Percentiles rank a stretch among this genome's conserved stretches.
phyloP scores from a whole-genome alignment of 2,113 vertebrate species.

The Tragelaphus imberbis region DNA sequence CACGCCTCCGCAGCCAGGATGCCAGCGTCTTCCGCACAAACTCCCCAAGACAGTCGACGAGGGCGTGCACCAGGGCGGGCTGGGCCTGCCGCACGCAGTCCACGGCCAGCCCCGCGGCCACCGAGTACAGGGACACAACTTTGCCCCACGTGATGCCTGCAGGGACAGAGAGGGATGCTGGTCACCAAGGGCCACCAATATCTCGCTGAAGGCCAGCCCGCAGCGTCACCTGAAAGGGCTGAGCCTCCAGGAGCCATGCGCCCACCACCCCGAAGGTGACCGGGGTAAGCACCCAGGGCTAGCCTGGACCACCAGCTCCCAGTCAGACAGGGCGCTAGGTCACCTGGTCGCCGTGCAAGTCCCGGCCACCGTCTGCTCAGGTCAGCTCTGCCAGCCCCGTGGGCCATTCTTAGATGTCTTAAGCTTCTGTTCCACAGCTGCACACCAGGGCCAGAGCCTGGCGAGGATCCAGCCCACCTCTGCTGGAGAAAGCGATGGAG shows the following conservation, averaged over 20 bases:
- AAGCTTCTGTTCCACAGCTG: not conserved
- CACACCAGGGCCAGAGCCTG: not conserved
- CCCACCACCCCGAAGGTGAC: not conserved
- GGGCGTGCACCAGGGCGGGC: slow-evolving; percentile 91
- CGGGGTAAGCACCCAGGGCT: accelerated
- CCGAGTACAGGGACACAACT: slow-evolving; percentile 93
- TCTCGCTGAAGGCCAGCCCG: accelerated
- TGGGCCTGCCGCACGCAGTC: slow-evolving; percentile 94
- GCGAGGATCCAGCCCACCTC: not conserved
- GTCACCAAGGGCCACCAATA: not conserved
- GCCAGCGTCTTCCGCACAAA: slow-evolving; percentile 94
- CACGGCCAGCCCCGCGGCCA: slow-evolving; percentile 92
- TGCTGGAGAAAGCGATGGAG: not conserved
- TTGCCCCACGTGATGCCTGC: slow-evolving; percentile 97
- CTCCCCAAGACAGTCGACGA: slow-evolving; percentile 96
- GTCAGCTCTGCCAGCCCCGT: not conserved
- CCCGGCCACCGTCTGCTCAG: accelerated
- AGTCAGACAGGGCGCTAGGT: accelerated
- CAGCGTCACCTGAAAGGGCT: not conserved
- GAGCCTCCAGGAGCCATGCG: not conserved
- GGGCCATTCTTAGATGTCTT: not conserved
- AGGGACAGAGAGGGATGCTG: not conserved
- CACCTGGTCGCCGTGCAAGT: accelerated
- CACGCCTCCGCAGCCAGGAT: slow-evolving; percentile 89
- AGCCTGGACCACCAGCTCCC: not conserved